Conservation (phyloP, 2,888 invertebrate species). For the Cenopis cana region DNA sequence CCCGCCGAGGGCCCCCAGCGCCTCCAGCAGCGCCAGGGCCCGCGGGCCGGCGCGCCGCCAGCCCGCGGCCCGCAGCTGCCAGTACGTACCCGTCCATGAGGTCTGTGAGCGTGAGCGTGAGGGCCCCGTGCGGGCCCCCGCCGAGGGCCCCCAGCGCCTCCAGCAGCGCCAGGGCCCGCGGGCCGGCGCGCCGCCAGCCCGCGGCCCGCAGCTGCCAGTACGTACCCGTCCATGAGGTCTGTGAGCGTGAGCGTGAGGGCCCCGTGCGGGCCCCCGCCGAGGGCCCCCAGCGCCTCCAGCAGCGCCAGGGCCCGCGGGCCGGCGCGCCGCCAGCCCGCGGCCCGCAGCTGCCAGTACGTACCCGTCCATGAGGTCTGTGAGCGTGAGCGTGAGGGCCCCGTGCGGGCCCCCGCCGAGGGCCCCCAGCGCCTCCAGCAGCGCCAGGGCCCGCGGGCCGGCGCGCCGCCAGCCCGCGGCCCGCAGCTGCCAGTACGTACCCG, state of each 20-base stretch:
- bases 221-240: slow-evolving; percentile 13
- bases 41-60: slow-evolving; percentile 52
- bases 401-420: too few species aligned
- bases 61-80: slow-evolving; percentile 44
- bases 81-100: slow-evolving; percentile 8
- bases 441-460: too few species aligned
- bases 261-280: slow-evolving; percentile 54
- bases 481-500: slow-evolving; percentile 7
- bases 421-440: too few species aligned
- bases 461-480: too few species aligned
- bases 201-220: slow-evolving; percentile 43
- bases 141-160: slow-evolving; percentile 71
- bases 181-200: slow-evolving; percentile 48
- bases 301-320: slow-evolving; percentile 60
- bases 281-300: slow-evolving; percentile 70
- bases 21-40: slow-evolving; percentile 66
- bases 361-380: too few species aligned
- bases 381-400: too few species aligned
- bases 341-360: slow-evolving; percentile 38
- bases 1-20: slow-evolving; percentile 66
- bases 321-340: slow-evolving; percentile 47
- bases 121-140: slow-evolving; percentile 47
- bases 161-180: slow-evolving; percentile 62
- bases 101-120: slow-evolving; percentile 47
- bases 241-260: slow-evolving; percentile 49